A percentile compares a stretch with the other conserved stretches of the same genome.
phyloP scores from a whole-genome alignment of 1,140 invertebrate genomes.

The Drosophila carrolli region DNA sequence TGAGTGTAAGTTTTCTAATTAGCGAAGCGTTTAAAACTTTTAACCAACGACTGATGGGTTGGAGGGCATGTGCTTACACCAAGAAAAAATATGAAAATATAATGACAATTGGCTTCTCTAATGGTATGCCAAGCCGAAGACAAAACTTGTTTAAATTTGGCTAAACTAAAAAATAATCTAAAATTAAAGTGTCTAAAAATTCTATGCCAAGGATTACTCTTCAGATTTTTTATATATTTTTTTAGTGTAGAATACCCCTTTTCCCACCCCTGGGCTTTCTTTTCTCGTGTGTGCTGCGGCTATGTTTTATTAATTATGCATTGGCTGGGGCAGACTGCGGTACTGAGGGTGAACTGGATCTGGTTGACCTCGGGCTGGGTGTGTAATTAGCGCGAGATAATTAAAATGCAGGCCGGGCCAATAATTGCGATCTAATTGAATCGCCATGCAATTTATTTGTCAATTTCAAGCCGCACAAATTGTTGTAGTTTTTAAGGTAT shows the following conservation, averaged over 20 bases:
- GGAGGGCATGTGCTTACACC: not conserved
- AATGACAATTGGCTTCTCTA: no score
- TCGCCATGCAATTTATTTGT: constrained; percentile 66
- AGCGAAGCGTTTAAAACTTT: constrained; percentile 73
- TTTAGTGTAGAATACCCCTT: constrained; percentile 1
- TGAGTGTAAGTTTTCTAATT: constrained; percentile 76
- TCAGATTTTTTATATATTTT: no score
- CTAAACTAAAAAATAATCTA: no score
- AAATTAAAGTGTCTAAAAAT: no score
- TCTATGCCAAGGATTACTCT: no score
- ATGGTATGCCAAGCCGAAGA: no score
- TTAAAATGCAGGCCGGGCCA: constrained; percentile 53
- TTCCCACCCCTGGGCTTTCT: not conserved
- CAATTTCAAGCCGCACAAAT: constrained; percentile 18
- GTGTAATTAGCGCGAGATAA: constrained; percentile 48
- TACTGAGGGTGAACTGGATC: constrained; percentile 26
- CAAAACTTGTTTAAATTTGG: no score
- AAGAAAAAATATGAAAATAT: no score
- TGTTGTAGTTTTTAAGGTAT: constrained; percentile 16
- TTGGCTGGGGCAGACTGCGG: constrained; percentile 28
- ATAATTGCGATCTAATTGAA: constrained; percentile 66
- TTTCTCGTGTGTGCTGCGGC: constrained; percentile 7
- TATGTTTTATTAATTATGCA: constrained; percentile 66
- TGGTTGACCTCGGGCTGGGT: constrained; percentile 16
- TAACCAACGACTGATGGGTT: constrained; percentile 19